Percentiles rank a stretch among this genome's conserved stretches.
These are phyloP conservation scores for Zaprionus capensis DNA, from an alignment of 1,140 invertebrate species.

Conservation along the genomic window DNA sequence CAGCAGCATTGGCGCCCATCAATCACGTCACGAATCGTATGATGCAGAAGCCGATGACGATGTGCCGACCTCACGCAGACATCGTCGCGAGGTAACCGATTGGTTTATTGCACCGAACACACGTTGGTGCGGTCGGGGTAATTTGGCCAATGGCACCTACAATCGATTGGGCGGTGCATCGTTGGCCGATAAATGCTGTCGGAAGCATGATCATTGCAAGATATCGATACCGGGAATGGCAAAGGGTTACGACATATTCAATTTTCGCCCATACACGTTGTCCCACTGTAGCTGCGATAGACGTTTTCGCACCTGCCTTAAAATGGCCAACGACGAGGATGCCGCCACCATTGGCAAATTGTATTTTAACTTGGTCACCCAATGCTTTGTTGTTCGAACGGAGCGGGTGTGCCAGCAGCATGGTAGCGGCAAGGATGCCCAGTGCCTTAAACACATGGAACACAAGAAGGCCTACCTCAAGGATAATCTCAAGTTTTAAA, in stretches of 20 bases:
- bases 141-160: conserved; percentile 86
- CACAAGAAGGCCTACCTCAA: conserved; percentile 90
- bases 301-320: conserved; percentile 96
- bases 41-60: conserved; percentile 34
- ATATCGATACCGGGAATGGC: conserved; percentile 89
- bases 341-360: conserved; percentile 96
- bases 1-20: conserved; percentile 12
- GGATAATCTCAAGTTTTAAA: conserved; percentile 89
- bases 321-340: conserved; percentile 92
- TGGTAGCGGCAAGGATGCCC: conserved; percentile 92
- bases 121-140: conserved; percentile 93
- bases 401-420: conserved; percentile 90
- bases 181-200: conserved; percentile 91
- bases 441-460: conserved; percentile 88
- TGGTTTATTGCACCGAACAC: conserved; percentile 90
- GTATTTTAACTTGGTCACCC: conserved; percentile 96
- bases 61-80: conserved; percentile 56
- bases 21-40: conserved; percentile 68
- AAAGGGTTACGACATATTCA: conserved; percentile 90
- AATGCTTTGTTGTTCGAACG: conserved; percentile 94
- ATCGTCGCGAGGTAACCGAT: conserved; percentile 85
- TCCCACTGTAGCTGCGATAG: conserved; percentile 93
- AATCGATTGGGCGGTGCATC: conserved; percentile 90
- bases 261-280: conserved; percentile 92
- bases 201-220: conserved; percentile 91